These are phyloP conservation scores for Sinocyclocheilus grahami DNA, from an alignment of 2,113 vertebrate species.

Conservation along the genomic window DNA sequence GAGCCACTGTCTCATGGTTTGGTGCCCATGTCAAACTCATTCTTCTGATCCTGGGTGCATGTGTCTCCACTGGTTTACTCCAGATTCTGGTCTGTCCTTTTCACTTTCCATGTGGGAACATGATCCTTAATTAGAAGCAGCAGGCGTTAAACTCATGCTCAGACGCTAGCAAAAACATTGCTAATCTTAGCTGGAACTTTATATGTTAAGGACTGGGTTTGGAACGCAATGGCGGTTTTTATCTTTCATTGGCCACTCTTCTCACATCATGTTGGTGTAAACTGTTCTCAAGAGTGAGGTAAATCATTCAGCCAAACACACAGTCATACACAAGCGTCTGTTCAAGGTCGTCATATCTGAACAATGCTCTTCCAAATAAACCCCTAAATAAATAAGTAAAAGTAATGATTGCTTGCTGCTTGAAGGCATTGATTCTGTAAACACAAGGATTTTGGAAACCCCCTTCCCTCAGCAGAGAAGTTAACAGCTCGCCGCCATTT, in stretches of 20 bases:
- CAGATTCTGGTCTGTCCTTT: constrained; percentile 53
- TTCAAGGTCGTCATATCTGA: constrained; percentile 17
- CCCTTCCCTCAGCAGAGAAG: neutral
- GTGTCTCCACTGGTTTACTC: constrained; percentile 48
- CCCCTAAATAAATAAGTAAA: constrained; percentile 23
- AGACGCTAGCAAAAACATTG: constrained; percentile 45
- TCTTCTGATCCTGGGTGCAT: constrained; percentile 44
- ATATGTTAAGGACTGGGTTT: constrained; percentile 14
- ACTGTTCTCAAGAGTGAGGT: constrained; percentile 16
- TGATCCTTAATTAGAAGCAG: constrained; percentile 51
- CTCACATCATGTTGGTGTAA: constrained; percentile 23
- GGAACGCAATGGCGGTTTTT: neutral
- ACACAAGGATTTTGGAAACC: constrained; percentile 10
- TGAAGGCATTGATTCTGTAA: neutral
- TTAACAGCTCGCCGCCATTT: neutral
- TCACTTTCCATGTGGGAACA: constrained; percentile 39
- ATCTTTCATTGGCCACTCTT: constrained; percentile 25
- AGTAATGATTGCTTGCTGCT: neutral
- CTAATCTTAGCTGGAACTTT: constrained; percentile 42
- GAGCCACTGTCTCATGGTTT: constrained; percentile 46
- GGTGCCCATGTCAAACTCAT: constrained; percentile 55
- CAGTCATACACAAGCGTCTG: neutral
- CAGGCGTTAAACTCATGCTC: constrained; percentile 51
- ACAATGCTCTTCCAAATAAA: constrained; percentile 15
- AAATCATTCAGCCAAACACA: constrained; percentile 2